phyloP scores from a whole-genome alignment of 2,888 invertebrate species.

The Priocnemis perturbator region DNA sequence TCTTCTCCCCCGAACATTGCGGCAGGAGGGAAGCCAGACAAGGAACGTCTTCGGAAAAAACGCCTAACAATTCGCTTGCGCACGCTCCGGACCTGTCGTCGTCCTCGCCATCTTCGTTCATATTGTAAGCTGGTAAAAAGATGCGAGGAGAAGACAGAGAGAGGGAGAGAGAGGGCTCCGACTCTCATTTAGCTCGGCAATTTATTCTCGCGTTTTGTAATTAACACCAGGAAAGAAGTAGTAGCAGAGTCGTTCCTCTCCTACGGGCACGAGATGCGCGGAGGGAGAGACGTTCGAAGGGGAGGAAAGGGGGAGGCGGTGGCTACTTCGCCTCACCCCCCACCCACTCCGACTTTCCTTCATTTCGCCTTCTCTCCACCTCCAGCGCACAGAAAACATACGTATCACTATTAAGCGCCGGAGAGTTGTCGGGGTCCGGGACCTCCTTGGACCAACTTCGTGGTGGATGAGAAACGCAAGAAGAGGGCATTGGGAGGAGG shows the following conservation, averaged over 20 bases:
- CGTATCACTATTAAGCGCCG: constrained; percentile 36
- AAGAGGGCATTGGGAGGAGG: neutral
- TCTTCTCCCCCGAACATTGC: too few species aligned
- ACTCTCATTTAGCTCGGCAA: constrained; percentile 67
- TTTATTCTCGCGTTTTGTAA: constrained; percentile 72
- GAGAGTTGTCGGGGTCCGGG: constrained; percentile 27
- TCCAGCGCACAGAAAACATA: constrained; percentile 5
- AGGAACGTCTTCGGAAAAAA: too few species aligned
- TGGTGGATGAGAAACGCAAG: constrained; percentile 27
- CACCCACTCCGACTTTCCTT: constrained; percentile 4
- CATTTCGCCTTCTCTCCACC: neutral
- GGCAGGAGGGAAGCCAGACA: too few species aligned
- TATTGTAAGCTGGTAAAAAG: neutral
- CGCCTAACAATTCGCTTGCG: too few species aligned
- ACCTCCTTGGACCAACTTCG: neutral
- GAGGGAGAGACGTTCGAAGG: neutral
- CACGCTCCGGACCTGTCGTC: too few species aligned
- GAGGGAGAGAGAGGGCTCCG: constrained; percentile 28
- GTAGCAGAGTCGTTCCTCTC: constrained; percentile 56
- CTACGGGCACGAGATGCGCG: constrained; percentile 41
- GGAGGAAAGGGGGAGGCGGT: constrained; percentile 3
- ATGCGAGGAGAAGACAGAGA: neutral
- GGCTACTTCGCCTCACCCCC: constrained; percentile 6
- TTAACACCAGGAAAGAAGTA: constrained; percentile 70
- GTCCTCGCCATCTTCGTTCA: too few species aligned